Conservation (phyloP, 2,797 vertebrate species). For the Hyperoplus lanceolatus region DNA sequence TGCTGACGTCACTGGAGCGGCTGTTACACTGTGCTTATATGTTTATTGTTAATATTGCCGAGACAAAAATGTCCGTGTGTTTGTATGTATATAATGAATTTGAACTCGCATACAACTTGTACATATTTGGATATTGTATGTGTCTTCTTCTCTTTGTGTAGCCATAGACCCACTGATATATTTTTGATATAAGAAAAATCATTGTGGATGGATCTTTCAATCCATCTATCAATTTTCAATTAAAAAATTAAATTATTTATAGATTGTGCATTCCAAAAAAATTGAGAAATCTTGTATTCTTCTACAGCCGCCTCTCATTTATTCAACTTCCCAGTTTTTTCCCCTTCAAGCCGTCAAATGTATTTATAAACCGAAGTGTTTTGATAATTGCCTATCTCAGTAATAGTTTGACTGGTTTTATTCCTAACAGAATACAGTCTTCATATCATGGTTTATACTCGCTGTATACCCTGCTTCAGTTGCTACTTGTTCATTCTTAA, state of each 20-base stretch:
- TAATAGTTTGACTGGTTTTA: constrained; percentile 16
- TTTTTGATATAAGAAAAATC: constrained; percentile 87
- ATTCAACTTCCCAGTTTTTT: background rate
- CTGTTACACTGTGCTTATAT: constrained; percentile 43
- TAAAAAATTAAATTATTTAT: constrained; percentile 64
- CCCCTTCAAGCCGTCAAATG: constrained; percentile 27
- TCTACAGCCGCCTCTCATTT: constrained; percentile 28
- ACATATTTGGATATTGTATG: constrained; percentile 88
- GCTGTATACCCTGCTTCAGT: constrained; percentile 54
- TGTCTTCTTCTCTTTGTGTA: constrained; percentile 84
- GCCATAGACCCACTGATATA: constrained; percentile 86
- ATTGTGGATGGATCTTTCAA: constrained; percentile 68
- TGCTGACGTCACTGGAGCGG: constrained; percentile 33
- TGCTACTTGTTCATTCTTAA: constrained; percentile 67
- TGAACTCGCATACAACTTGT: constrained; percentile 84
- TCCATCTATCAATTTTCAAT: constrained; percentile 62
- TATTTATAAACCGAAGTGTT: constrained; percentile 48
- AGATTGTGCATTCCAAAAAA: constrained; percentile 39
- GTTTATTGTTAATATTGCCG: constrained; percentile 41
- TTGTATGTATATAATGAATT: constrained; percentile 83
- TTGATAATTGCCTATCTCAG: constrained; percentile 29
- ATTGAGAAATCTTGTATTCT: constrained; percentile 35
- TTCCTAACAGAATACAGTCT: constrained; percentile 2
- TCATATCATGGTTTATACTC: constrained; percentile 47
- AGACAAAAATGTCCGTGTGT: constrained; percentile 37